A percentile compares a stretch with the other conserved stretches of the same genome.
These are phyloP conservation scores for Silurus asotus DNA, from an alignment of 2,113 vertebrate genomes.

Conservation along the genomic window DNA sequence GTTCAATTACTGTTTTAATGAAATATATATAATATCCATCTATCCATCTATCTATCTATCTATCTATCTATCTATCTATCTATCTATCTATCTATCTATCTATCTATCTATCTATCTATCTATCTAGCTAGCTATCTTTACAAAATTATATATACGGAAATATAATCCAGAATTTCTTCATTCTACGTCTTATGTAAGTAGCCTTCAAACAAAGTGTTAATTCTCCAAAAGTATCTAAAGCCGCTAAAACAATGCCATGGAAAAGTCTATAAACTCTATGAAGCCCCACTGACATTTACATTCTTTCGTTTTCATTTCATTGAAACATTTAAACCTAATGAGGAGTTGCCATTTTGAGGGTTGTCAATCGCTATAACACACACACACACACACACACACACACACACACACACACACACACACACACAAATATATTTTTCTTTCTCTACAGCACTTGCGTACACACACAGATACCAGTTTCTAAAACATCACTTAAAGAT, in stretches of 20 bases:
- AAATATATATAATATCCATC: too few species aligned
- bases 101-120: too few species aligned
- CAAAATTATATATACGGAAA: too few species aligned
- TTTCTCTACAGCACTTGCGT: background rate
- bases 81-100: too few species aligned
- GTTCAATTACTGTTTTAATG: too few species aligned
- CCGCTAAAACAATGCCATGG: background rate
- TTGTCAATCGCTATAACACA: background rate
- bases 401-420: background rate
- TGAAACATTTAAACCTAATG: background rate
- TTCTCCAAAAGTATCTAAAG: background rate
- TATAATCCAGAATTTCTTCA: too few species aligned
- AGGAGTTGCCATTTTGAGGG: background rate
- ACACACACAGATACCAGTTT: background rate
- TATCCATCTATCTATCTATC: too few species aligned
- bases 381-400: background rate
- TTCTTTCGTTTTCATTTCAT: background rate
- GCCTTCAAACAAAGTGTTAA: background rate
- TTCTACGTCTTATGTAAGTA: too few species aligned
- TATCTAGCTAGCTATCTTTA: too few species aligned
- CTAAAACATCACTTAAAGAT: background rate
- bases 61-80: too few species aligned
- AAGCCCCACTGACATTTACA: background rate
- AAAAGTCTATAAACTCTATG: background rate
- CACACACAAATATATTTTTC: background rate